Evolutionary conservation across 2,888 invertebrate species (phyloP), one percentile per base, ranked within the genome.

Genomic region (Drosophila robusta): DNA sequence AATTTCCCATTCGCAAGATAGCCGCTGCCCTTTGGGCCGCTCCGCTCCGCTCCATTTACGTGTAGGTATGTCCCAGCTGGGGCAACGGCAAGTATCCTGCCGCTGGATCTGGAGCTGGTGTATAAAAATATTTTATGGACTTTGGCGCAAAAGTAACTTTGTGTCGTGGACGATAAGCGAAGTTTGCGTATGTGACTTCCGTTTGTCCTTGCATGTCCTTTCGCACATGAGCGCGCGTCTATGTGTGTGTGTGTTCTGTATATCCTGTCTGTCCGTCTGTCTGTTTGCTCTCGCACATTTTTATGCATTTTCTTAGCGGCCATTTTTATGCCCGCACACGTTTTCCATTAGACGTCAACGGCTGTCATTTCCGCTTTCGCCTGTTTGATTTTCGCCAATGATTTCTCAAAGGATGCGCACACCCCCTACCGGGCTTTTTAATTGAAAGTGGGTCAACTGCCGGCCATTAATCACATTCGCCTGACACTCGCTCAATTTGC

Each of bases 281-380:
- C 69, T 65, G 78, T 80, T 77, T 80, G 70, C 78, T 60, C 49
- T 64, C 47, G 39, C 73, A 66, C 70, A 78, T 88, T 90, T 90
- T 85, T 87, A 85, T 87, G 86, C 90, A 90, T 89, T 90, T 91
- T 88, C 90, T 90, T 91, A 90, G 91, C 89, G 91, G 81, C 78
- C 81, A 90, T 89, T 90, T 89, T 90, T 91, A 90, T 90, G 90
- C 90, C 78, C 70, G 86, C 89, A 90, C 90, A 90, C 90, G 90
- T 91, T 90, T 90, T 90, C 90, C 89, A 90, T 90, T 90, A 90
- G 90, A 89, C 82, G 66, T 80, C 85, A 83, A 83, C 74, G 78
- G 75, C 63, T 77, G 82, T 74, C 85, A 75, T 79, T 77, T 77
- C 70, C 84, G 58, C 58, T 47, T 29, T 70, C 34, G 58, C 70